Conservation (phyloP, 2,113 vertebrate species). For the Halcyon malimbica region DNA sequence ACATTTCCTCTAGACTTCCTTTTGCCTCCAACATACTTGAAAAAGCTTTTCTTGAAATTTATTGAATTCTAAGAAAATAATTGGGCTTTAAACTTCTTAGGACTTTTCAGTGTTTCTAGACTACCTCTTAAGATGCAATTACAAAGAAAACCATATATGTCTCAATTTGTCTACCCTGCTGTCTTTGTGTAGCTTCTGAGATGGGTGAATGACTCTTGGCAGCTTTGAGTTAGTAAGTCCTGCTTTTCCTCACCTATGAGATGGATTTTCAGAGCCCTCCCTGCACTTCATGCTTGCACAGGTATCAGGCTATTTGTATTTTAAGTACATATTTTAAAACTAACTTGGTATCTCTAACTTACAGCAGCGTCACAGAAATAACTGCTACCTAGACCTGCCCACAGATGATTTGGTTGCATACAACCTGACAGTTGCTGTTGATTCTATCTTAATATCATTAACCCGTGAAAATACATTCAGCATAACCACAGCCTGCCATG, state of each 20-base stretch:
- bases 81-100: not conserved
- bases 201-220: not conserved
- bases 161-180: not conserved
- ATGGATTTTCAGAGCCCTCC: not conserved
- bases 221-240: not conserved
- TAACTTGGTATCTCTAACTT: not conserved
- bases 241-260: not conserved
- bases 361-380: not conserved
- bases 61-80: not conserved
- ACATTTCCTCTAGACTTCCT: no score
- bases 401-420: not conserved
- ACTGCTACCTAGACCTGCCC: not conserved
- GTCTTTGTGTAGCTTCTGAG: not conserved
- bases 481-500: not conserved
- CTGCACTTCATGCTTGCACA: not conserved
- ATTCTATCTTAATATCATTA: conserved; percentile 41
- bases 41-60: no score
- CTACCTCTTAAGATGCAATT: not conserved
- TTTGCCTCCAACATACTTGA: no score
- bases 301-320: not conserved
- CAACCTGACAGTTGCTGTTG: not conserved
- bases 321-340: not conserved
- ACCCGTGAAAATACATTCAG: conserved; percentile 24
- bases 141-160: not conserved
- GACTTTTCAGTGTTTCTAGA: not conserved